Evolutionary conservation across 2,113 vertebrate genomes (phyloP).

Genomic region (Athene cunicularia): DNA sequence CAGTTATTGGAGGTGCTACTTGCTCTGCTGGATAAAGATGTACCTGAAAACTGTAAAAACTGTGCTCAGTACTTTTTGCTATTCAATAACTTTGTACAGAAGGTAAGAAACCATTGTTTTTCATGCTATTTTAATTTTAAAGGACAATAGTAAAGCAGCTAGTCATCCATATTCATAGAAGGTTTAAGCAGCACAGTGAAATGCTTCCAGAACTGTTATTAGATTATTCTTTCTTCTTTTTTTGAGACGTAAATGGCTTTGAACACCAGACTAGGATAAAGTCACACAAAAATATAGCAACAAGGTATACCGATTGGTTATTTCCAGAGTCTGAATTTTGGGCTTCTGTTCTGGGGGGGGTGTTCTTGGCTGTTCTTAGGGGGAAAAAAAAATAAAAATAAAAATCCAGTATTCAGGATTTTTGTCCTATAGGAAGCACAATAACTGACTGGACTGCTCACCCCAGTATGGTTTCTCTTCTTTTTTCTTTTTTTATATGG

Average conservation of each 20-base stretch:
- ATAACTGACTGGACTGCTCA: neutral
- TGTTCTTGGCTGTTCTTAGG: neutral
- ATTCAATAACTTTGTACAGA: conserved; percentile 96
- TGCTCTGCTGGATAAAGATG: conserved; percentile 94
- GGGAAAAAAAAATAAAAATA: no score
- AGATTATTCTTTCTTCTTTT: neutral
- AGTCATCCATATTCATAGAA: neutral
- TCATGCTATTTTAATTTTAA: neutral
- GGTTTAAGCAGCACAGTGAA: neutral
- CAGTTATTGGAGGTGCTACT: conserved; percentile 88
- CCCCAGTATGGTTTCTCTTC: neutral
- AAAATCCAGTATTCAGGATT: neutral
- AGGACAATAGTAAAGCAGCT: neutral
- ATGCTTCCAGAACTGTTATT: neutral
- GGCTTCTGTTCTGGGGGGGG: neutral
- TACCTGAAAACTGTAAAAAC: conserved; percentile 98
- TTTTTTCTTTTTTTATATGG: neutral
- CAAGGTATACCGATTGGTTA: neutral
- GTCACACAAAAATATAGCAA: neutral
- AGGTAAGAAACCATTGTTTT: conserved; percentile 76
- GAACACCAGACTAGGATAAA: neutral
- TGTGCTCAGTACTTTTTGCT: conserved; percentile 96
- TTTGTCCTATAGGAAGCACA: neutral
- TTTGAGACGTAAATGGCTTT: neutral
- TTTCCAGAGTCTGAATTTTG: neutral